A percentile compares a stretch with the other conserved stretches of the same genome.
These are phyloP conservation scores for Epinotia brunnichana DNA, from an alignment of 2,888 invertebrate species.

Conservation along the genomic window DNA sequence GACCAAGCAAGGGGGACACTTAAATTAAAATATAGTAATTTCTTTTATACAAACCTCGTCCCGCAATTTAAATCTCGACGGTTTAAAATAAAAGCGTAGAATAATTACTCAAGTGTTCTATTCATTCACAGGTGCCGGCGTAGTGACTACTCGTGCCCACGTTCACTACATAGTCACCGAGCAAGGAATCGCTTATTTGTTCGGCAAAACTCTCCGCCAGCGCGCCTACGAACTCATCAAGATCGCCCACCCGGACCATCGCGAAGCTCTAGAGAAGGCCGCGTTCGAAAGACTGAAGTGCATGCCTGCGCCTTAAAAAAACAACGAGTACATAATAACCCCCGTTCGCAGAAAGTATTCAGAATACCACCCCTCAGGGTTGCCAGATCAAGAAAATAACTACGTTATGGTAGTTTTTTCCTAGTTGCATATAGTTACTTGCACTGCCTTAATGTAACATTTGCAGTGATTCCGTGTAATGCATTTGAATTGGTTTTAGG, in stretches of 20 bases:
- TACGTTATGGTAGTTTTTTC: conserved; percentile 44
- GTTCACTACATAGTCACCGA: conserved; percentile 97
- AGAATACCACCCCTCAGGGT: conserved; percentile 42
- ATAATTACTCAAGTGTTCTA: conserved; percentile 5
- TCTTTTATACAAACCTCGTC: no score
- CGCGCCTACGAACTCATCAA: conserved; percentile 94
- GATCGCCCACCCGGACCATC: conserved; percentile 95
- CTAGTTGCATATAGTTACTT: conserved; percentile 23
- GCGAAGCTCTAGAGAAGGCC: conserved; percentile 91
- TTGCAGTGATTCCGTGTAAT: conserved; percentile 37
- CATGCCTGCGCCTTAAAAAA: conserved; percentile 86
- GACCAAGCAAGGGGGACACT: no score
- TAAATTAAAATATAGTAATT: no score
- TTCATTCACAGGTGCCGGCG: conserved; percentile 90
- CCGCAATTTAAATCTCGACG: no score
- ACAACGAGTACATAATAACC: conserved; percentile 15
- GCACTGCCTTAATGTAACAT: conserved; percentile 32
- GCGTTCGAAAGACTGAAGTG: conserved; percentile 92
- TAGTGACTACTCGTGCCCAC: conserved; percentile 95
- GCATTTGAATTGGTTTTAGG: conserved; percentile 40
- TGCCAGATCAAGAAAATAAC: conserved; percentile 44
- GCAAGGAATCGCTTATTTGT: conserved; percentile 93
- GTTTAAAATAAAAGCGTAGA: no score
- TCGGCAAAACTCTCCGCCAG: conserved; percentile 95
- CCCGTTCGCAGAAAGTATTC: conserved; percentile 21